Evolutionary conservation across 1,140 invertebrate genomes (phyloP).

Genomic region (Drosophila pachea): DNA sequence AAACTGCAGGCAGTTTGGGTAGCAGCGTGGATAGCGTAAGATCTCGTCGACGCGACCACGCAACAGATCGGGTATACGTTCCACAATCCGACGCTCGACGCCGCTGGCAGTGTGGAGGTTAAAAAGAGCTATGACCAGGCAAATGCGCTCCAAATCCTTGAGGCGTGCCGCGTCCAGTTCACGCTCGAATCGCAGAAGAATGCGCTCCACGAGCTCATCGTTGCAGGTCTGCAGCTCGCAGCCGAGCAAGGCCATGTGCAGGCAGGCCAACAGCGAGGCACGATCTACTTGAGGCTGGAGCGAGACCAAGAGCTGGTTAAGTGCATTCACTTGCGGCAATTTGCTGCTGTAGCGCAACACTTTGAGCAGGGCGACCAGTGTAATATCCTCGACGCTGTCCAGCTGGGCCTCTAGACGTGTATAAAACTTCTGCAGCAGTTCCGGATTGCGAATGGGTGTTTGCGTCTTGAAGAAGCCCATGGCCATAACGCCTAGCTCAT

Average conservation of each 20-base stretch:
- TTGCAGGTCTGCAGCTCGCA: constrained; percentile 79
- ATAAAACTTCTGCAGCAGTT: constrained; percentile 79
- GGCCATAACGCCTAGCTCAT: constrained; percentile 81
- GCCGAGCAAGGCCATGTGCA: constrained; percentile 81
- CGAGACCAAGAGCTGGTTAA: constrained; percentile 66
- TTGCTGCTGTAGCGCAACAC: constrained; percentile 78
- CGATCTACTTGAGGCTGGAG: constrained; percentile 77
- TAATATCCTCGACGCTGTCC: constrained; percentile 79
- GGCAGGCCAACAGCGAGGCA: constrained; percentile 78
- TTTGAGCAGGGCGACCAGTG: constrained; percentile 81
- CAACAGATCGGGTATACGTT: constrained; percentile 79
- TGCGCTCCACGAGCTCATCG: constrained; percentile 64
- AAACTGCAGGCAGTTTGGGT: constrained; percentile 79
- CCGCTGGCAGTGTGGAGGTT: constrained; percentile 78
- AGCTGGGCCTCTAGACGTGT: constrained; percentile 71
- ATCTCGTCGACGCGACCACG: constrained; percentile 79
- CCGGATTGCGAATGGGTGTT: constrained; percentile 79
- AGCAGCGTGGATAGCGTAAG: constrained; percentile 74
- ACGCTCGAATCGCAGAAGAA: constrained; percentile 75
- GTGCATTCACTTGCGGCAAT: constrained; percentile 48
- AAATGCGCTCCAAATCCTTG: constrained; percentile 84
- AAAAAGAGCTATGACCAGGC: constrained; percentile 80
- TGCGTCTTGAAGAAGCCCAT: constrained; percentile 83
- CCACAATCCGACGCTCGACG: constrained; percentile 76
- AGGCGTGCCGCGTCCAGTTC: constrained; percentile 78